These are phyloP conservation scores for Allophyes oxyacanthae DNA, from an alignment of 2,888 invertebrate species.

Conservation along the genomic window DNA sequence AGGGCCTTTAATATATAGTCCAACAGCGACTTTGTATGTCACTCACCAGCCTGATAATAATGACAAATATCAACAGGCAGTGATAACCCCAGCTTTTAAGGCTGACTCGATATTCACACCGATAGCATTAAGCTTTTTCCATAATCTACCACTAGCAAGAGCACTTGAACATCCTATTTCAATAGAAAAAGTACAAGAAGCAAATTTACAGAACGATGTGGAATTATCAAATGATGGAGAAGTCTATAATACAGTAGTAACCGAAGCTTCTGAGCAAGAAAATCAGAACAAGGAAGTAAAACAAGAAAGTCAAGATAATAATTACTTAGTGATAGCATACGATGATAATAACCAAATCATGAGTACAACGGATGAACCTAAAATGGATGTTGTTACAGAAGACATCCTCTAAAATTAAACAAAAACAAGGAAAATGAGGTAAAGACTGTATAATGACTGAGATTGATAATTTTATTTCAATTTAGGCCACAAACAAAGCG, in stretches of 20 bases:
- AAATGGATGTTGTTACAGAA: slow-evolving; percentile 17
- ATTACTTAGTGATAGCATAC: slow-evolving; percentile 33
- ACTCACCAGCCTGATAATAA: slow-evolving; percentile 57
- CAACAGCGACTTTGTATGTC: slow-evolving; percentile 60
- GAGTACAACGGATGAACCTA: slow-evolving; percentile 29
- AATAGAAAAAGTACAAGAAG: slow-evolving; percentile 67
- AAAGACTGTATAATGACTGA: slow-evolving; percentile 4
- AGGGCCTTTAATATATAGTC: slow-evolving; percentile 74
- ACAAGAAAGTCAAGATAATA: slow-evolving; percentile 11
- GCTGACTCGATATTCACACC: slow-evolving; percentile 71
- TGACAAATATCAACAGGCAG: slow-evolving; percentile 58
- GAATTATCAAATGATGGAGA: slow-evolving; percentile 9
- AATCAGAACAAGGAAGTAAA: slow-evolving; percentile 11
- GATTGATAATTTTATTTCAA: no score
- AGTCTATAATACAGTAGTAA: slow-evolving; percentile 8
- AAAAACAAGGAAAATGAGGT: neutral
- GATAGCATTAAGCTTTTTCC: slow-evolving; percentile 75
- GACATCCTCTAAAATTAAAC: neutral
- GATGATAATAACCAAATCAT: slow-evolving; percentile 23
- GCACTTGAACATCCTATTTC: slow-evolving; percentile 76
- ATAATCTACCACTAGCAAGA: slow-evolving; percentile 78
- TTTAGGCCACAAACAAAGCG: neutral
- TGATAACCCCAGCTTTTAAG: slow-evolving; percentile 60
- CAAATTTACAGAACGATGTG: slow-evolving; percentile 34
- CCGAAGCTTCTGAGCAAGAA: slow-evolving; percentile 11